Evolutionary conservation across 1,140 invertebrate species (phyloP).

Genomic region (Caenorhabditis brenneri): DNA sequence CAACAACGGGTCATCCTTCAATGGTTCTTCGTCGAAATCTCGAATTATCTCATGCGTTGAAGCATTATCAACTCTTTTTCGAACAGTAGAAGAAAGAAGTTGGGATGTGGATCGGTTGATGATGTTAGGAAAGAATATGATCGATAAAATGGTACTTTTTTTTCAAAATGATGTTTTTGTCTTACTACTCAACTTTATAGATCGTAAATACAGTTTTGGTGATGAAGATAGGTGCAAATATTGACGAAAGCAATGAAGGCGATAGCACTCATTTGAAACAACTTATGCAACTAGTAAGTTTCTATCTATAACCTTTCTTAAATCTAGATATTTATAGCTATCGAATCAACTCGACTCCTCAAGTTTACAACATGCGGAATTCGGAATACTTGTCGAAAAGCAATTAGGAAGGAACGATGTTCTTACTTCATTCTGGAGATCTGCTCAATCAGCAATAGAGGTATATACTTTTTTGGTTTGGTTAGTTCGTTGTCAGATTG

Average conservation of each 20-base stretch:
- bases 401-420: constrained; percentile 28
- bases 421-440: constrained; percentile 61
- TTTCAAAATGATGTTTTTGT: too few relatives aligned
- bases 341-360: constrained; percentile 45
- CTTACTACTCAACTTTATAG: neutral
- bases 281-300: constrained; percentile 52
- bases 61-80: neutral
- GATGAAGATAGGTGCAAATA: constrained; percentile 49
- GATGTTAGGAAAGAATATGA: constrained; percentile 26
- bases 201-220: constrained; percentile 52
- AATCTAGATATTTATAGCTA: constrained; percentile 41
- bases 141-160: constrained; percentile 24
- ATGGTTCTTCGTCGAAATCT: neutral
- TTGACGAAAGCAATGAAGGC: constrained; percentile 43
- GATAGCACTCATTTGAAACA: constrained; percentile 50
- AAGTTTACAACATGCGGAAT: constrained; percentile 34
- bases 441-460: constrained; percentile 57
- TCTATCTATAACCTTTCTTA: too few relatives aligned
- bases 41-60: neutral
- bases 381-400: constrained; percentile 33
- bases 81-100: constrained; percentile 4
- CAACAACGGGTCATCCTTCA: neutral
- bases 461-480: neutral
- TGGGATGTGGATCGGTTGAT: constrained; percentile 18
- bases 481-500: too few relatives aligned